Conservation (phyloP, 2,797 vertebrate species). For the Mormyrops attenuatus region DNA sequence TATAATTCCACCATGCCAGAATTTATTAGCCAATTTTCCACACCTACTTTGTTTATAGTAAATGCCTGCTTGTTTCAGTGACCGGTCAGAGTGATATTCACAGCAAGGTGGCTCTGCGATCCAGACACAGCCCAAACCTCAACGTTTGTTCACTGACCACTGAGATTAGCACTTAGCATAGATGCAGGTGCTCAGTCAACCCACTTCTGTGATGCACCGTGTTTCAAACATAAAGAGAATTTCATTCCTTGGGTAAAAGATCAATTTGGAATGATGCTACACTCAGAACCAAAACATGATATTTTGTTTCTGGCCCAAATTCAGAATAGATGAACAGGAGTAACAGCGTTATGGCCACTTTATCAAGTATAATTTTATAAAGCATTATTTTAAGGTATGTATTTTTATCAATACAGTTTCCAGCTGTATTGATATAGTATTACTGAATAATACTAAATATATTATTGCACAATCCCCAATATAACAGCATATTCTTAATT, state of each 20-base stretch:
- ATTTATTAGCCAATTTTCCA: not conserved
- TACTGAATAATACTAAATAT: not conserved
- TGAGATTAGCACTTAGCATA: not conserved
- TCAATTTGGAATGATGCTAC: not conserved
- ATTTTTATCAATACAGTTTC: not conserved
- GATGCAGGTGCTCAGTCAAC: not conserved
- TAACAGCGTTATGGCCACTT: not conserved
- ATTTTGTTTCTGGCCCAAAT: not conserved
- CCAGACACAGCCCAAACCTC: no score
- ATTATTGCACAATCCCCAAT: not conserved
- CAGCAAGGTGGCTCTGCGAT: not conserved
- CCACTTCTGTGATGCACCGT: not conserved
- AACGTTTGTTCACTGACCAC: not conserved
- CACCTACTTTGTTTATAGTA: not conserved
- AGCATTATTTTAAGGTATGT: not conserved
- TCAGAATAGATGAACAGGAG: not conserved
- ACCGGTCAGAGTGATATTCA: not conserved
- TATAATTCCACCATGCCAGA: not conserved
- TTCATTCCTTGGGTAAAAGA: not conserved
- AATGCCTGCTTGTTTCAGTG: not conserved
- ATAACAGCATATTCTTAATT: not conserved
- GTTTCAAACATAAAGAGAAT: not conserved
- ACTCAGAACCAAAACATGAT: not conserved
- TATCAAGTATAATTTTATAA: not conserved
- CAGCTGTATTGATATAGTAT: not conserved